A percentile compares a stretch with the other conserved stretches of the same genome.
Conservation (phyloP, 2,888 invertebrate species). For the Stenolophus ochropezus region DNA sequence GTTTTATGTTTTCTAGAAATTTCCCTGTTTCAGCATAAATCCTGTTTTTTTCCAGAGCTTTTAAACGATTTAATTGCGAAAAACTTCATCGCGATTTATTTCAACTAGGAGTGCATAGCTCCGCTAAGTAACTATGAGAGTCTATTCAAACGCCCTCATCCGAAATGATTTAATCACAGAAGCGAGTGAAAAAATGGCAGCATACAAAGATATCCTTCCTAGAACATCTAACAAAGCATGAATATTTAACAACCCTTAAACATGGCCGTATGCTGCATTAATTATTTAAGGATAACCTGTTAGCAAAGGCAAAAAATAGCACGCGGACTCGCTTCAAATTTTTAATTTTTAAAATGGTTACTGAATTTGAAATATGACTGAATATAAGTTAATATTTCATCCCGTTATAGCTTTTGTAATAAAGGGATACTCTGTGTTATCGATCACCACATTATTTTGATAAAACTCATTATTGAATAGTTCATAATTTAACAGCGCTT, state of each 20-base stretch:
- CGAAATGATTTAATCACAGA: conserved; percentile 41
- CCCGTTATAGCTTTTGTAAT: too few relatives aligned
- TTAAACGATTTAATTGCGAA: neutral
- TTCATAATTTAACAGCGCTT: too few relatives aligned
- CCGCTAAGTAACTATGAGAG: conserved; percentile 23
- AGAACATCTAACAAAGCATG: conserved; percentile 30
- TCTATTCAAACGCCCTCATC: conserved; percentile 21
- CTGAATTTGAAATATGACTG: neutral
- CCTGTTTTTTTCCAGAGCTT: neutral
- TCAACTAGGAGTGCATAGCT: neutral
- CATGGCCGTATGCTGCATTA: conserved; percentile 28
- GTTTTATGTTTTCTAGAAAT: conserved; percentile 4
- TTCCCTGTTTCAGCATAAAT: conserved; percentile 11
- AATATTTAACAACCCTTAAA: conserved; percentile 49
- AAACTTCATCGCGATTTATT: neutral
- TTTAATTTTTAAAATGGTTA: neutral
- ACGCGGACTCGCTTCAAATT: neutral
- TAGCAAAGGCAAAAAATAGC: conserved; percentile 11
- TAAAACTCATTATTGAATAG: too few relatives aligned
- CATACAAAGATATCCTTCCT: conserved; percentile 13
- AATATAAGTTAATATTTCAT: too few relatives aligned
- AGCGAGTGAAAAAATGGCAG: conserved; percentile 11
- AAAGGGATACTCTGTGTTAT: too few relatives aligned
- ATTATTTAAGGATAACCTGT: conserved; percentile 37
- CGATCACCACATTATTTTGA: too few relatives aligned